Evolutionary conservation across 2,888 invertebrate genomes (phyloP).

Genomic region (Cataglyphis livida): DNA sequence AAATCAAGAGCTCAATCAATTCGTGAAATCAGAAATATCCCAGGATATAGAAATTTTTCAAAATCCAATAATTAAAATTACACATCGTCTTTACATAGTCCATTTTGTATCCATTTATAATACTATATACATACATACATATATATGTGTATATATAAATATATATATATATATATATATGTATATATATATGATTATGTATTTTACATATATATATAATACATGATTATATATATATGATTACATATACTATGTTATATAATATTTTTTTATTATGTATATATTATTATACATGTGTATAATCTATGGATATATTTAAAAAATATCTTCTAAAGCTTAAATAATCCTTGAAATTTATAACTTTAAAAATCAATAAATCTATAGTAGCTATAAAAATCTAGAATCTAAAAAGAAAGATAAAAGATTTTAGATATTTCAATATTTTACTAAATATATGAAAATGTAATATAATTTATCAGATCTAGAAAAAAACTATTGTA

Average conservation of each 20-base stretch:
- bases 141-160: too few relatives aligned
- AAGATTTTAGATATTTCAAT: too few relatives aligned
- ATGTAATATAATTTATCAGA: too few relatives aligned
- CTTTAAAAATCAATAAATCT: not conserved
- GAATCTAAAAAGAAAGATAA: too few relatives aligned
- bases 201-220: too few relatives aligned
- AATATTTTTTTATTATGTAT: not conserved
- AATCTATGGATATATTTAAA: too few relatives aligned
- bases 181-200: too few relatives aligned
- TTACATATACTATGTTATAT: not conserved
- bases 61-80: not conserved
- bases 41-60: not conserved
- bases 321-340: not conserved
- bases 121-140: not conserved
- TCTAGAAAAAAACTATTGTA: too few relatives aligned
- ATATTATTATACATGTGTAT: not conserved
- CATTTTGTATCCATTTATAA: not conserved
- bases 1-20: not conserved
- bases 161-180: too few relatives aligned
- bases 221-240: not conserved
- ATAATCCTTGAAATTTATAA: not conserved
- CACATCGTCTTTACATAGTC: not conserved
- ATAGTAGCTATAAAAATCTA: not conserved
- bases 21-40: not conserved
- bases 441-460: too few relatives aligned